Percentiles rank a stretch among this genome's conserved stretches.
phyloP scores from a whole-genome alignment of 2,888 invertebrate species.

The Caprella mutica region DNA sequence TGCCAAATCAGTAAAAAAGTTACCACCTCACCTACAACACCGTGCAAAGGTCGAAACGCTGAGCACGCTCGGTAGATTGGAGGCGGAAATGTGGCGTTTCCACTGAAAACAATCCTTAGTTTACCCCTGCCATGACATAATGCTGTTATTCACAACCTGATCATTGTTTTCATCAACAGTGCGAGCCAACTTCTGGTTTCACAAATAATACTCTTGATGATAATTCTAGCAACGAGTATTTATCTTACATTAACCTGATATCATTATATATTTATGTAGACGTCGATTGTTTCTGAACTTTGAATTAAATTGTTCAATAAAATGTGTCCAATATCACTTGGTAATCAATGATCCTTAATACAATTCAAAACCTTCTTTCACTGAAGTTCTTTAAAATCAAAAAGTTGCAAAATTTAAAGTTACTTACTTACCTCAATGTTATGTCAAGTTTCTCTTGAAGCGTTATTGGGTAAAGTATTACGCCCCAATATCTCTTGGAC shows the following conservation, averaged over 20 bases:
- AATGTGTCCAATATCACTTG: constrained; percentile 10
- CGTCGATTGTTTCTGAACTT: constrained; percentile 3
- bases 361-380: constrained; percentile 7
- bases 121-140: constrained; percentile 7
- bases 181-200: constrained; percentile 15
- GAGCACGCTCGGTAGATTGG: constrained; percentile 13
- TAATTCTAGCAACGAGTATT: constrained; percentile 8
- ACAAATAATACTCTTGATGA: constrained; percentile 9
- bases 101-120: constrained; percentile 15
- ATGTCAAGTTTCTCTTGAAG: background rate
- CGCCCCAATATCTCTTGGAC: background rate
- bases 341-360: constrained; percentile 9
- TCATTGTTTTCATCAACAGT: constrained; percentile 12
- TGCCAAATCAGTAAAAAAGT: constrained; percentile 18
- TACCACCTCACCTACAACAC: constrained; percentile 17
- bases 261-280: constrained; percentile 5
- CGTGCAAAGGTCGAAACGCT: constrained; percentile 16
- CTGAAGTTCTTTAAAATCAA: background rate
- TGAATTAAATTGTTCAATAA: constrained; percentile 8
- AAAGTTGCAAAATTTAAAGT: background rate
- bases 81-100: constrained; percentile 14
- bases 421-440: background rate
- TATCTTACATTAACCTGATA: background rate
- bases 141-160: constrained; percentile 8
- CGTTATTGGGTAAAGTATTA: background rate